phyloP scores from a whole-genome alignment of 2,113 vertebrate genomes.

The Bombycilla garrulus region DNA sequence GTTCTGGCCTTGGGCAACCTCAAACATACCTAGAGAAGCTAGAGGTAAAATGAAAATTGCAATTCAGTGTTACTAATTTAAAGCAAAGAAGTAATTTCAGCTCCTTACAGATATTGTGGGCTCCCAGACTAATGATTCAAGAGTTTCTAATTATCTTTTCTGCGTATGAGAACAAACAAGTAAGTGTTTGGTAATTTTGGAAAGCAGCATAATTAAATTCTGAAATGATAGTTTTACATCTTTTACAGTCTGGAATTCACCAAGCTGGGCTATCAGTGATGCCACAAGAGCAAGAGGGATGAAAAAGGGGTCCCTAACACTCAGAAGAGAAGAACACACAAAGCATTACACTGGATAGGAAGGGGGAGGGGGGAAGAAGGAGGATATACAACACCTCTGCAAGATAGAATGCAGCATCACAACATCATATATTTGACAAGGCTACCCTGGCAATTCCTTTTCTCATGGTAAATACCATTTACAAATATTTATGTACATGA shows the following conservation, averaged over 20 bases:
- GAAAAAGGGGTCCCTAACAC: not conserved
- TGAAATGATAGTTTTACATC: slow-evolving; percentile 21
- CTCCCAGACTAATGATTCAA: slow-evolving; percentile 39
- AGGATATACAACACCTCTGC: not conserved
- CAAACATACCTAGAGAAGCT: not conserved
- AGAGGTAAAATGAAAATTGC: not conserved
- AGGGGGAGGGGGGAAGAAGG: not conserved
- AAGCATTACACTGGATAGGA: not conserved
- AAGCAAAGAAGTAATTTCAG: slow-evolving; percentile 10
- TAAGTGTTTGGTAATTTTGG: slow-evolving; percentile 18
- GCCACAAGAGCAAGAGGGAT: not conserved
- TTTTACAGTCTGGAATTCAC: not conserved
- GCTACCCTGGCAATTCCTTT: not conserved
- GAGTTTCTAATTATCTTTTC: slow-evolving; percentile 33
- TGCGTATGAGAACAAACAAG: slow-evolving; percentile 39
- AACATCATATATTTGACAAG: not conserved
- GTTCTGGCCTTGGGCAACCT: not conserved
- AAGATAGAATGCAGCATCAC: not conserved
- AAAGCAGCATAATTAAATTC: slow-evolving; percentile 39
- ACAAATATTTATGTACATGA: not conserved
- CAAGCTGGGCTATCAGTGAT: not conserved
- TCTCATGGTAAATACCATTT: not conserved
- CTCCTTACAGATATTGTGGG: not conserved
- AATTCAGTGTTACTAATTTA: not conserved
- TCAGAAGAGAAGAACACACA: not conserved